phyloP scores from a whole-genome alignment of 1,140 invertebrate species.

The Monomorium pharaonis region DNA sequence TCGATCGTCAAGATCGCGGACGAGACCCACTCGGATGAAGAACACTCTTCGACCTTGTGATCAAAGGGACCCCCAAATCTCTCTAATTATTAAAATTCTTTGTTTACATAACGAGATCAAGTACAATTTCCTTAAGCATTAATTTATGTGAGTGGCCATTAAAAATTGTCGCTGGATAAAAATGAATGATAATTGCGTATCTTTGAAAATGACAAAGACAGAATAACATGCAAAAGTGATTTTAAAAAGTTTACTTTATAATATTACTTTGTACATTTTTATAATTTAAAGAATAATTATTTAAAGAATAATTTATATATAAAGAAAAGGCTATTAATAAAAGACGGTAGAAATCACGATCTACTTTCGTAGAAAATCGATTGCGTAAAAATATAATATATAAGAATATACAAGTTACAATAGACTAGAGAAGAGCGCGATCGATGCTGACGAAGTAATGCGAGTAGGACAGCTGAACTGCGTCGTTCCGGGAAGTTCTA shows the following conservation, averaged over 20 bases:
- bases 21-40: conserved; percentile 14
- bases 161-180: not conserved
- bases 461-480: conserved; percentile 8
- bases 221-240: not conserved
- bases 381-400: conserved; percentile 16
- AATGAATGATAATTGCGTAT: not conserved
- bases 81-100: not conserved
- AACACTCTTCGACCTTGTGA: conserved; percentile 31
- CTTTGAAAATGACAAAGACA: not conserved
- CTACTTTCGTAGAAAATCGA: not conserved
- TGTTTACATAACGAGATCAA: not conserved
- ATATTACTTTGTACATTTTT: not conserved
- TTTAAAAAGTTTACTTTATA: not conserved
- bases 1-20: conserved; percentile 80
- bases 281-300: not conserved
- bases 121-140: not conserved
- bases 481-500: conserved; percentile 39
- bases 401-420: not conserved
- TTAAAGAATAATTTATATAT: not conserved
- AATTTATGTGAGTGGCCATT: not conserved
- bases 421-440: conserved; percentile 24
- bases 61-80: not conserved
- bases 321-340: no score
- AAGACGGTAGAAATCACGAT: not conserved
- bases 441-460: conserved; percentile 32